Evolutionary conservation across 1,140 invertebrate species (phyloP), one percentile per base, ranked within the genome.

Genomic region (Anagrus nilaparvatae): DNA sequence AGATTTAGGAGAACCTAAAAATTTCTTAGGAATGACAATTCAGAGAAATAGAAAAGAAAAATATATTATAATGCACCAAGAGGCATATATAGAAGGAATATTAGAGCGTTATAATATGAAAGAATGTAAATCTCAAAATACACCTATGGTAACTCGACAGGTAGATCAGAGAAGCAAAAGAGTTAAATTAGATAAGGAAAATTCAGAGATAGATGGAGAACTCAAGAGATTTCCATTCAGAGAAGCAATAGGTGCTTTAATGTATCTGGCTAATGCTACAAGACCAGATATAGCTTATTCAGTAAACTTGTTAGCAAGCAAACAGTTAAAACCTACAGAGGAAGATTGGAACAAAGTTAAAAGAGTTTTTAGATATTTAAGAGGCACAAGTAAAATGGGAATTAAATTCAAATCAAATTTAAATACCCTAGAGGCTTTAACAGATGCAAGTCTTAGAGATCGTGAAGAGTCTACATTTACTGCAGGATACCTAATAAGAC

Each of bases 211-310:
- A 28, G 36, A 32, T 30, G 30, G 10, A 17, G 36, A 46, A 35
- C 51, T 35, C 46, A 49, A 43, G 43, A 43, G 38, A n/a, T 32
- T 52, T 7, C 50, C 50, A 16, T 64, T 52, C 44, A 40, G 51
- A 44, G 53, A 59, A 47, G 40, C 50, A 4, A 53, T 66, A 23
- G 56, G 62, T 14, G 32, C 51, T 21, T 41, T 66, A n/a, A 40
- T 67, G 24, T 67, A 59, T 42, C 14, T 59, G 19, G 29, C 58
- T 0, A 43, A 53, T n/a, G 46, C 43, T 20, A 63, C 61, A n/a
- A 43, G 62, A 47, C 64, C 64, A 13, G 59, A 67, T 44, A 64
- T 68, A 19, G 32, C 50, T 3, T 63, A 48, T 51, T 49, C 58
- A 12, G 52, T 59, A 21, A 58, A 52, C 25, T 50, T 34, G 14